Evolutionary conservation across 2,113 vertebrate genomes (phyloP).

Genomic region (Ageneiosus marmoratus): DNA sequence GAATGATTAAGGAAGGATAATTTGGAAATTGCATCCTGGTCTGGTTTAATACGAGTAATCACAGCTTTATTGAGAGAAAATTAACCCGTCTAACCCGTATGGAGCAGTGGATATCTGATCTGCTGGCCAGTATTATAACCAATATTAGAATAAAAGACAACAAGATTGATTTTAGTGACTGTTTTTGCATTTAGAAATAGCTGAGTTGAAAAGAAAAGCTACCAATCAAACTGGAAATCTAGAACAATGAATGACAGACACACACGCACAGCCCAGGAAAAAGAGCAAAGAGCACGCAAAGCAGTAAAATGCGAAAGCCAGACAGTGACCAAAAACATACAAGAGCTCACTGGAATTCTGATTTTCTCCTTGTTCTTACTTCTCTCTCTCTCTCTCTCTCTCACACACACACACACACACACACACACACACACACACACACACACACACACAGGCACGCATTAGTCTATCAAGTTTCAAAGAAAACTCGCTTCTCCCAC

Average conservation of each 20-base stretch:
- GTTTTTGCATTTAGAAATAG: neutral
- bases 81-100: no score
- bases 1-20: no score
- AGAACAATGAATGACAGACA: neutral
- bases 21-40: no score
- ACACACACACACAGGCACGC: constrained; percentile 8
- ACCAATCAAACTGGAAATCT: neutral
- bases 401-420: constrained; percentile 4
- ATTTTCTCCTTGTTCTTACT: neutral
- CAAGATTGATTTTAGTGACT: neutral
- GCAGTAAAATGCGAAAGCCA: neutral
- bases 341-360: neutral
- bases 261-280: neutral
- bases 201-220: neutral
- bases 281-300: constrained; percentile 16
- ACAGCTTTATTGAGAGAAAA: no score
- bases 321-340: constrained; percentile 20
- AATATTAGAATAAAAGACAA: neutral
- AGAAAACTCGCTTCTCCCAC: constrained; percentile 17
- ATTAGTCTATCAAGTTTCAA: constrained; percentile 31
- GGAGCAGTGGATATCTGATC: no score
- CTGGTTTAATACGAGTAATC: no score
- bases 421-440: neutral
- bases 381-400: neutral
- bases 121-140: neutral